These are phyloP conservation scores for Cricetomys ansorgei DNA, from an alignment of 2,113 vertebrate genomes.

Conservation along the genomic window DNA sequence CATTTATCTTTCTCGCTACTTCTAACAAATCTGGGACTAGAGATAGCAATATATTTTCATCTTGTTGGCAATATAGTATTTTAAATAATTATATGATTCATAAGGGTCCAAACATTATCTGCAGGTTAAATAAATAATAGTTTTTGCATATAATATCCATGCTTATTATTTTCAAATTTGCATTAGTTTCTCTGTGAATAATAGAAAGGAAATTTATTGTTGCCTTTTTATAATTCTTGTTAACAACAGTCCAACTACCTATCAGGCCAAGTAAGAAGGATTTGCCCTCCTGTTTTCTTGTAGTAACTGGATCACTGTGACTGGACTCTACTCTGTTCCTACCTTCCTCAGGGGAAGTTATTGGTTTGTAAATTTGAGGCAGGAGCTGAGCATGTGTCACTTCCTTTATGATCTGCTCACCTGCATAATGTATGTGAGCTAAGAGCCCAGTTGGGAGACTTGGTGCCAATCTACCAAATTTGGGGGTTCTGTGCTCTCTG, in stretches of 20 bases:
- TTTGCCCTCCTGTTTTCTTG: slow-evolving; percentile 16
- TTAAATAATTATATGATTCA: slow-evolving; percentile 22
- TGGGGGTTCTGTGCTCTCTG: neutral
- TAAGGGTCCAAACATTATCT: neutral
- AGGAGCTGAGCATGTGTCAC: neutral
- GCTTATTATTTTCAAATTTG: slow-evolving; percentile 45
- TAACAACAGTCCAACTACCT: neutral
- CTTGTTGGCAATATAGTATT: neutral
- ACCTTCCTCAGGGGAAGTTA: neutral
- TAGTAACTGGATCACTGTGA: neutral
- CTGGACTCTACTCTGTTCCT: slow-evolving; percentile 10
- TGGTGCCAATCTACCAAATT: neutral
- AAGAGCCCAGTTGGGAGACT: neutral
- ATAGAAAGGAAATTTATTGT: neutral
- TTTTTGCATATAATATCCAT: neutral
- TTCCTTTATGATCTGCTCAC: neutral
- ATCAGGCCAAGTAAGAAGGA: neutral
- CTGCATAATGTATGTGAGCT: neutral
- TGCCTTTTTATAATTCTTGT: neutral
- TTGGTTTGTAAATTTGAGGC: slow-evolving; percentile 17
- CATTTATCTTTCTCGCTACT: neutral
- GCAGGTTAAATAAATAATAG: slow-evolving; percentile 19
- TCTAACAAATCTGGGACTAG: slow-evolving; percentile 1
- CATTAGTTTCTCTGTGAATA: slow-evolving; percentile 25
- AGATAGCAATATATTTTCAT: neutral